Evolutionary conservation across 1,140 invertebrate genomes (phyloP), one percentile per base, ranked within the genome.

Genomic region (Pemphigus obesinymphae): DNA sequence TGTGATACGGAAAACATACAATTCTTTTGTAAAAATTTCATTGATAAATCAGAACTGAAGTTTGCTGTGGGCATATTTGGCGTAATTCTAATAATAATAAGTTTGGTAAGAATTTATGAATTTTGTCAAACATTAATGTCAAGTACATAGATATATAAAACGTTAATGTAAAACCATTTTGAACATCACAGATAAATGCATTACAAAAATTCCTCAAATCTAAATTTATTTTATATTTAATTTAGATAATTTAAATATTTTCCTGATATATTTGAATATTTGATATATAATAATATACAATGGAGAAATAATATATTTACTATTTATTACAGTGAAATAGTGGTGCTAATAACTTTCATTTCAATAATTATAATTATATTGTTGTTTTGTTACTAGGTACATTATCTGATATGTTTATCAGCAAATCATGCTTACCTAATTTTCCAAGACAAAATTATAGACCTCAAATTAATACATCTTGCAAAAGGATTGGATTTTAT

Each of bases 341-440:
- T n/a, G n/a, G n/a, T n/a, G n/a, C n/a, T n/a, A n/a, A n/a, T n/a
- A n/a, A n/a, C n/a, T n/a, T n/a, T 75, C 10, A 45, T 29, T 26
- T n/a, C n/a, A 11, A 50, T n/a, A n/a, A n/a, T 50, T 75, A n/a
- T 72, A 17, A n/a, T 13, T 72, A 8, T 53, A 34, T 55, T 45
- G 20, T 34, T 26, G 31, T 83, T 87, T n/a, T n/a, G n/a, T n/a
- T n/a, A 87, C 66, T 85, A 93, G 89, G 88, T 96, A 34, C 95
- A 97, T 85, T 99, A 98, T 86, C 88, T 99, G 66, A 97, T 98
- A 92, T 97, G 95, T 86, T 88, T 98, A 55, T 92, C 96, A 0
- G 95, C 96, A 2, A 98, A 98, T 86, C 98, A 98, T 86, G 96
- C 96, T 20, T 95, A 97, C 85, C 97, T 98, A 85, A 91, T 95